Evolutionary conservation across 2,888 invertebrate genomes (phyloP).

Genomic region (Drosophila flavopinicola): DNA sequence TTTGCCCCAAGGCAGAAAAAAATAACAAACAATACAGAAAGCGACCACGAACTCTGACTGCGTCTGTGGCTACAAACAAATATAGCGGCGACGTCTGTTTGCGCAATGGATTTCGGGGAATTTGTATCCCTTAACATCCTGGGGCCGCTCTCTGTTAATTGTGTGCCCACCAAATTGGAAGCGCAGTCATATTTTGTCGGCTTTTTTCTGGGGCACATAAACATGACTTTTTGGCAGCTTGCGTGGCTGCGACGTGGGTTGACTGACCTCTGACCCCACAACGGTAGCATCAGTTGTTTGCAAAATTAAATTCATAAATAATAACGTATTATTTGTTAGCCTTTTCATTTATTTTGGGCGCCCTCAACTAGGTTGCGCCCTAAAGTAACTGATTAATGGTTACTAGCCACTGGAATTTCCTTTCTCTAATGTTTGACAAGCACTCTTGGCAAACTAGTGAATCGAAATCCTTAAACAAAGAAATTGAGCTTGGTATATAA

Average conservation of each 20-base stretch:
- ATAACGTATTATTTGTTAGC: slow-evolving; percentile 58
- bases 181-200: slow-evolving; percentile 31
- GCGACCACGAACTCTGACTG: slow-evolving; percentile 24
- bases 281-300: slow-evolving; percentile 22
- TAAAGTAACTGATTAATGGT: slow-evolving; percentile 49
- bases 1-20: slow-evolving; percentile 36
- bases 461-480: slow-evolving; percentile 4
- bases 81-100: neutral
- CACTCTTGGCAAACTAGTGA: slow-evolving; percentile 5
- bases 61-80: neutral
- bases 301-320: slow-evolving; percentile 70
- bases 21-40: slow-evolving; percentile 18
- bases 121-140: slow-evolving; percentile 37
- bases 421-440: neutral
- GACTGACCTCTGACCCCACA: slow-evolving; percentile 54
- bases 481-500: neutral
- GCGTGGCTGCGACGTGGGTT: slow-evolving; percentile 54
- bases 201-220: slow-evolving; percentile 42
- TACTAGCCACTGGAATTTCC: neutral
- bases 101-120: slow-evolving; percentile 24
- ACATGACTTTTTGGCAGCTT: slow-evolving; percentile 40
- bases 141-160: slow-evolving; percentile 48
- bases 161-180: slow-evolving; percentile 43
- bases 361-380: slow-evolving; percentile 17
- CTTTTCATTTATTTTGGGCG: slow-evolving; percentile 33